These are phyloP conservation scores for Dysmachus trigonus DNA, from an alignment of 2,888 invertebrate genomes.

Conservation along the genomic window DNA sequence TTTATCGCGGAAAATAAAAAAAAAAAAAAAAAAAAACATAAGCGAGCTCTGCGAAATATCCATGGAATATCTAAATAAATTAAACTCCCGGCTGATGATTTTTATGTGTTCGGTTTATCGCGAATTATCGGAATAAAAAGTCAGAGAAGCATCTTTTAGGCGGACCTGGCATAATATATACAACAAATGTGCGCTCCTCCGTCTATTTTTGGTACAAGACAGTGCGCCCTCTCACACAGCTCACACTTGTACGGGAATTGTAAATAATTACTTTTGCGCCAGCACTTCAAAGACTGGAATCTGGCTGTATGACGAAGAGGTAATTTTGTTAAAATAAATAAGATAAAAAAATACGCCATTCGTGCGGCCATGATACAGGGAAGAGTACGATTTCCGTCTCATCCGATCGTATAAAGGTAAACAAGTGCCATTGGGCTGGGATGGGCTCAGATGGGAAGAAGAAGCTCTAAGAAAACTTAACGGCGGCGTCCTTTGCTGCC, in stretches of 20 bases:
- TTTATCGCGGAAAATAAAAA: slow-evolving; percentile 15
- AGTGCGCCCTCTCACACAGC: neutral
- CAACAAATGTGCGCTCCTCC: slow-evolving; percentile 2
- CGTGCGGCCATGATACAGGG: neutral
- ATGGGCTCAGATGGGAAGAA: neutral
- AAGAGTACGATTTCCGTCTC: slow-evolving; percentile 32
- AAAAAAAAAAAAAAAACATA: slow-evolving; percentile 7
- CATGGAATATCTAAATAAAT: slow-evolving; percentile 35
- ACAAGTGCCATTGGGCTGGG: slow-evolving; percentile 29
- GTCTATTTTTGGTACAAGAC: slow-evolving; percentile 18
- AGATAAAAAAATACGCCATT: slow-evolving; percentile 5
- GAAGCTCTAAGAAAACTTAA: neutral
- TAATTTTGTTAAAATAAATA: slow-evolving; percentile 37
- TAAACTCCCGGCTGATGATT: slow-evolving; percentile 12
- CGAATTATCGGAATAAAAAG: slow-evolving; percentile 5
- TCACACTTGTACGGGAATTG: slow-evolving; percentile 20
- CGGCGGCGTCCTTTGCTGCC: neutral
- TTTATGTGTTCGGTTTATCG: slow-evolving; percentile 32
- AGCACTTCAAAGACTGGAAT: slow-evolving; percentile 24
- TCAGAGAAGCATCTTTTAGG: neutral
- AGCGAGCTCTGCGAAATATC: slow-evolving; percentile 32
- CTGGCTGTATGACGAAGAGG: slow-evolving; percentile 30
- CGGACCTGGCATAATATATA: neutral
- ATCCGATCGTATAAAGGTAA: slow-evolving; percentile 21
- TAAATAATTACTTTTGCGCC: slow-evolving; percentile 36